Evolutionary conservation across 2,113 vertebrate genomes (phyloP), one percentile per base, ranked within the genome.

Genomic region (Collichthys lucidus): DNA sequence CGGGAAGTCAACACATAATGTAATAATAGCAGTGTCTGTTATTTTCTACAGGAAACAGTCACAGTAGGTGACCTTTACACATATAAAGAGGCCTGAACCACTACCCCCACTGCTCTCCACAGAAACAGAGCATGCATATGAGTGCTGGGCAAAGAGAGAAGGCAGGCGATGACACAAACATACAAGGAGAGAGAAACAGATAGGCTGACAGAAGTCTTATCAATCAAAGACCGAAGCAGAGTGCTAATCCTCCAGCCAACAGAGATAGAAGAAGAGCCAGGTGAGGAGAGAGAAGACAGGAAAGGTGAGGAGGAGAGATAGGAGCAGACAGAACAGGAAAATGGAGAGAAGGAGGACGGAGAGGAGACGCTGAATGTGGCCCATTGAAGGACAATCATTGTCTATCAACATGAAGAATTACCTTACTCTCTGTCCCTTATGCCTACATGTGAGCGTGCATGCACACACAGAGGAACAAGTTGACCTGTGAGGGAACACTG

Each of bases 351-450:
- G 49, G 74, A 88, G 81, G 89, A 85, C 68, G 9, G 60, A 82
- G 79, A 84, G 88, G 79, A 78, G 86, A 89, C 46, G 6, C 57
- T 47, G 71, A 88, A 83, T 57, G 75, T 89, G 86, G 89, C 86
- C 86, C 62, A 79, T 47, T 85, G 88, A 93, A 94, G 93, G 93
- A 91, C 93, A 93, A 92, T 94, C 92, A 92, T 90, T 90, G 92
- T 91, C 93, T 83, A 93, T 92, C 93, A 94, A 88, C 87, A 86
- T 91, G 84, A 92, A 91, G 90, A 91, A 94, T 92, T 89, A 90
- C 90, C 89, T 91, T 87, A 89, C 82, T 84, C 77, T 80, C n/a
- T 60, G 72, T 86, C 87, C 86, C 78, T 70, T 61, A 65, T 83
- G 66, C 57, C 83, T 19, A 66, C 83, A 85, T 50, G 65, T 68